These are phyloP conservation scores for Athene noctua DNA, from an alignment of 2,113 vertebrate genomes.

Conservation along the genomic window DNA sequence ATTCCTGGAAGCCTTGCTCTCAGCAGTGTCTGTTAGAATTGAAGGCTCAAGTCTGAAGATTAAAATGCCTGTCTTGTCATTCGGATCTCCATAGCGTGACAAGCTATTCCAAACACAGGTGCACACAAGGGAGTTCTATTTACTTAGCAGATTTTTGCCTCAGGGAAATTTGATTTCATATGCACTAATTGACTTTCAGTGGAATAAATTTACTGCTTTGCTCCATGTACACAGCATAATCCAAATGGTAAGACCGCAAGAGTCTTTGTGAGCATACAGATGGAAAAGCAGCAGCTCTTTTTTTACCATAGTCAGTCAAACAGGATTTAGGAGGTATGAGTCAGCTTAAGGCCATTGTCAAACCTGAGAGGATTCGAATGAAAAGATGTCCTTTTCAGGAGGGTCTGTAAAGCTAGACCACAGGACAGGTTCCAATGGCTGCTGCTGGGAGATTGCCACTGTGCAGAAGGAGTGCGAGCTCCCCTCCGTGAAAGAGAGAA, in stretches of 20 bases:
- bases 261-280: neutral
- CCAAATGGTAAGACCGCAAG: neutral
- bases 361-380: neutral
- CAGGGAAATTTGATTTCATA: neutral
- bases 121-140: neutral
- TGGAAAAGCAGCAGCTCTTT: neutral
- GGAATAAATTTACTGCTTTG: neutral
- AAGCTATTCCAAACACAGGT: neutral
- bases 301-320: neutral
- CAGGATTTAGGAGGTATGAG: neutral
- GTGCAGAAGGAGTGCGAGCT: neutral
- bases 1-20: neutral
- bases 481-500: neutral
- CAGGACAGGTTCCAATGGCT: neutral
- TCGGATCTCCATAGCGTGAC: neutral
- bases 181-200: neutral
- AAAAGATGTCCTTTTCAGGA: neutral
- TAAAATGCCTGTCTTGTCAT: neutral
- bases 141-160: neutral
- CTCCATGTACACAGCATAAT: neutral
- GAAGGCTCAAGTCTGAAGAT: neutral
- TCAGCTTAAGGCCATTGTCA: neutral
- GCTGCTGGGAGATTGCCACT: neutral
- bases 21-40: neutral
- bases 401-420: neutral